Percentiles rank a stretch among this genome's conserved stretches.
These are phyloP conservation scores for Apodemia hepburni DNA, from an alignment of 2,888 invertebrate genomes.

Conservation along the genomic window DNA sequence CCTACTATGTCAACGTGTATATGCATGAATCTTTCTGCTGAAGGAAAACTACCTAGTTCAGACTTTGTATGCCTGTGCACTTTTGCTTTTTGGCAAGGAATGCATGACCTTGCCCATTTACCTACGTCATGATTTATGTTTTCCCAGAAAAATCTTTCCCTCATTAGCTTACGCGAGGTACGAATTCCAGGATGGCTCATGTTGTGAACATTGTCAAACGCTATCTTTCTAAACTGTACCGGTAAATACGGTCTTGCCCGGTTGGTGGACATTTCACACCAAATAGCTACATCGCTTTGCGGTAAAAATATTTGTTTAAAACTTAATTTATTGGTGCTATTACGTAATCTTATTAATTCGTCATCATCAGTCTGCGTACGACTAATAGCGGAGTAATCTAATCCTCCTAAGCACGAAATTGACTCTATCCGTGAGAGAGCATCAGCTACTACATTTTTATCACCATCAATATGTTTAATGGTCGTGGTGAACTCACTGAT, in stretches of 20 bases:
- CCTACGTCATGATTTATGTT: constrained; percentile 28
- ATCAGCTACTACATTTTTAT: constrained; percentile 17
- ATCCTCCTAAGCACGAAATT: background rate
- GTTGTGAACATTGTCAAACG: constrained; percentile 22
- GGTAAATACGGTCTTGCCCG: constrained; percentile 25
- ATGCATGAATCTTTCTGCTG: constrained; percentile 16
- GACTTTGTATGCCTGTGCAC: constrained; percentile 24
- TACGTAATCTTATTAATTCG: background rate
- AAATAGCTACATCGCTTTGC: constrained; percentile 10
- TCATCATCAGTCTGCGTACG: background rate
- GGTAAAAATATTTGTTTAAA: constrained; percentile 13
- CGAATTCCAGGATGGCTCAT: constrained; percentile 28
- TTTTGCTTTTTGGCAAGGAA: constrained; percentile 28
- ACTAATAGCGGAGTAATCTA: constrained; percentile 9
- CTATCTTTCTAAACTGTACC: constrained; percentile 20
- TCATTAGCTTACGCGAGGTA: background rate
- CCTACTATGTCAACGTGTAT: constrained; percentile 32
- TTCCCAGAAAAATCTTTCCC: constrained; percentile 27
- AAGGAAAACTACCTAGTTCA: constrained; percentile 22
- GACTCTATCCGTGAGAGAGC: constrained; percentile 15
- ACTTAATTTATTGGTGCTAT: constrained; percentile 2
- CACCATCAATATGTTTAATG: constrained; percentile 18
- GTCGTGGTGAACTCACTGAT: constrained; percentile 18
- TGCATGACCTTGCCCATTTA: constrained; percentile 26
- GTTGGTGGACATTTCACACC: constrained; percentile 23